These are phyloP conservation scores for Stramonita haemastoma DNA, from an alignment of 2,888 invertebrate species.

Conservation along the genomic window DNA sequence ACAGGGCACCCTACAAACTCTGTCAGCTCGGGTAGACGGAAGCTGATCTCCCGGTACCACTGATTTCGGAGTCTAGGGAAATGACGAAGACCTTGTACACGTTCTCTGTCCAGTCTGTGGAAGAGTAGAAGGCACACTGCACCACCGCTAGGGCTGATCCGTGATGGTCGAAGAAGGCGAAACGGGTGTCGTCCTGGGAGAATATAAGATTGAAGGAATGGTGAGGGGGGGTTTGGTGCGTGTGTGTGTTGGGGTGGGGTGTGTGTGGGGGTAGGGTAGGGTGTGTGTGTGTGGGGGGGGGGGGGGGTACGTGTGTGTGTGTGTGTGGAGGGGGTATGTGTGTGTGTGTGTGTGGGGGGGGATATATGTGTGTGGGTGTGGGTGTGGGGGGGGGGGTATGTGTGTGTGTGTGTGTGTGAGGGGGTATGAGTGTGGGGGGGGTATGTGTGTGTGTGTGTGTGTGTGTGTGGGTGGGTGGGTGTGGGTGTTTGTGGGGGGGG, in stretches of 20 bases:
- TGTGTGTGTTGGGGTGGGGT: not conserved
- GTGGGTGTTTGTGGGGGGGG: not conserved
- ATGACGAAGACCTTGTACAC: constrained; percentile 58
- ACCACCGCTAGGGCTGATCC: constrained; percentile 59
- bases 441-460: no score
- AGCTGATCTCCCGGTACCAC: constrained; percentile 48
- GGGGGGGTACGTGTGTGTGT: not conserved
- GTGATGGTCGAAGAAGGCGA: constrained; percentile 58
- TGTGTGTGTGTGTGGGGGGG: not conserved
- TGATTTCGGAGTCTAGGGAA: constrained; percentile 52
- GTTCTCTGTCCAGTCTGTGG: constrained; percentile 62
- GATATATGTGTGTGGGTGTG: not conserved
- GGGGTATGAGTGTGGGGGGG: no score
- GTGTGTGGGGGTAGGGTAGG: not conserved
- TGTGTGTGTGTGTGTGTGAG: not conserved
- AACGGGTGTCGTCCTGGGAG: constrained; percentile 48
- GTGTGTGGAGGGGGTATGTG: not conserved
- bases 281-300: not conserved
- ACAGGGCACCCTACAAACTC: constrained; percentile 62
- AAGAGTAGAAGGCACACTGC: constrained; percentile 58
- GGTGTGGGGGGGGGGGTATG: not conserved
- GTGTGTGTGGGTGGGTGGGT: no score
- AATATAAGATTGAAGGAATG: no score
- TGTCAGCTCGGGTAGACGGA: constrained; percentile 57
- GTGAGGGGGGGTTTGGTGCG: not conserved